Evolutionary conservation across 2,797 vertebrate species (phyloP).

Genomic region (Florisuga fusca): DNA sequence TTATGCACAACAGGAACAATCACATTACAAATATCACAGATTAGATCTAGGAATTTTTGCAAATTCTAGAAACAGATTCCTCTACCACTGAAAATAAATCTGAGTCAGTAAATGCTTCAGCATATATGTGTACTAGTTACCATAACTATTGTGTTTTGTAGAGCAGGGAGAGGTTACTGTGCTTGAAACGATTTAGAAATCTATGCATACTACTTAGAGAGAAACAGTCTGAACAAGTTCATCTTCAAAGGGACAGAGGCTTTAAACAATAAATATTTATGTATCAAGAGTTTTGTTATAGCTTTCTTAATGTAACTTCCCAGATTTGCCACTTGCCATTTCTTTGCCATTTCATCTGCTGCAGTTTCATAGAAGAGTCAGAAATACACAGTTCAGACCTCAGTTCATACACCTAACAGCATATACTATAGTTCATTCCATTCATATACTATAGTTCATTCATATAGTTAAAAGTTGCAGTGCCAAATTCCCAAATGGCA

Average conservation of each 20-base stretch:
- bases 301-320: neutral
- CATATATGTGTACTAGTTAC: neutral
- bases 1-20: neutral
- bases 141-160: neutral
- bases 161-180: neutral
- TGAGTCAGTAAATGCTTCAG: neutral
- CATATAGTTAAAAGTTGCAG: neutral
- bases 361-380: neutral
- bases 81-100: neutral
- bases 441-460: neutral
- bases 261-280: neutral
- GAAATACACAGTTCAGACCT: neutral
- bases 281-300: neutral
- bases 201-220: neutral
- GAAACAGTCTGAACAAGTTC: slow-evolving; percentile 12
- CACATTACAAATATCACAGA: fast-evolving
- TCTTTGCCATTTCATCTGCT: neutral
- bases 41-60: neutral
- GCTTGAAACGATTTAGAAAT: neutral
- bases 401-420: neutral
- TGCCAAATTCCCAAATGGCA: neutral
- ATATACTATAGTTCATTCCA: neutral
- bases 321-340: neutral
- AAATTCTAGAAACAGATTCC: neutral
- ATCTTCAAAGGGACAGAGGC: neutral